Evolutionary conservation across 2,888 invertebrate species (phyloP), one percentile per base, ranked within the genome.

Genomic region (Conomelus anceps): DNA sequence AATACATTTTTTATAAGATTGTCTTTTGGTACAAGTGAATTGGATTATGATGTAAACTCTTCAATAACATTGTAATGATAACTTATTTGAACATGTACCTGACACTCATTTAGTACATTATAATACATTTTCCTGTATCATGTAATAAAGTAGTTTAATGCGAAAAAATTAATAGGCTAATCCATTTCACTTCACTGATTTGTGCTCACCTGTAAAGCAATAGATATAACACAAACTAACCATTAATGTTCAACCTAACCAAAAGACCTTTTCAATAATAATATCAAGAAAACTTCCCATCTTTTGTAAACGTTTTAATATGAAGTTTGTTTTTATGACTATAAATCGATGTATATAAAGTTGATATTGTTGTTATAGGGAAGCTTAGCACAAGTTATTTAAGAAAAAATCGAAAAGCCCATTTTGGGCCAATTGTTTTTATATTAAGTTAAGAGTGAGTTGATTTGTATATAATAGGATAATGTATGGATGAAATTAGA

Each of bases 401-500:
- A 63, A 63, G 63, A 63, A 17, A 63, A 63, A 63, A 63, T 63
- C 87, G 87, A 88, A 89, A 88, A 22, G 23, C 89, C 90, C 89
- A 85, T 90, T 90, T 90, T 90, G 90, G 90, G 90, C 85, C 87
- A 86, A 89, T 90, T 90, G 90, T 90, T 90, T 90, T 90, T 90
- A 90, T 89, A 90, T 90, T n/a, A 63, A 63, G 63, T 63, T 63
- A 63, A 63, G 63, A 63, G 63, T 63, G 63, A 63, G 3, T 13
- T 63, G 63, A 63, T 63, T 63, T 63, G 63, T 63, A 63, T 13
- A 63, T 63, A 63, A 63, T 63, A 63, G 63, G 63, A 63, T 63
- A 63, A n/a, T 63, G 63, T 63, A 63, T 63, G 63, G n/a, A 63
- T 63, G 63, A 63, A 63, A 63, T n/a, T 63, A 63, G 63, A n/a